Conservation (phyloP, 2,888 invertebrate species). For the Mesorhabditis spiculigera region DNA sequence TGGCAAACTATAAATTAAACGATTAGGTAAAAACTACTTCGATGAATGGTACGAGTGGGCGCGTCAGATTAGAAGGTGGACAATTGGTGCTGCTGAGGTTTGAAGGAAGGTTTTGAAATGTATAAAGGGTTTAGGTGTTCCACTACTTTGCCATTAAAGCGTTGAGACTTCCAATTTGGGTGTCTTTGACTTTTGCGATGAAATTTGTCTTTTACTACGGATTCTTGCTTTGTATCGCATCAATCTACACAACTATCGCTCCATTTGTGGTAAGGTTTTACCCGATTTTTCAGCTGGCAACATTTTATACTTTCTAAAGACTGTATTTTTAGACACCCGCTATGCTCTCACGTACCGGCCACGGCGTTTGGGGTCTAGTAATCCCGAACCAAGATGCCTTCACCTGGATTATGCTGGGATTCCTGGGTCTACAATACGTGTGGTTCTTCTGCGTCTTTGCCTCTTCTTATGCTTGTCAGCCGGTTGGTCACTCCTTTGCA, state of each 20-base stretch:
- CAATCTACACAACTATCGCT: constrained; percentile 46
- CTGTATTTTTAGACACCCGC: constrained; percentile 33
- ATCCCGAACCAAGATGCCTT: constrained; percentile 40
- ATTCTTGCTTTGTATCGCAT: constrained; percentile 46
- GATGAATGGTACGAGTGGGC: constrained; percentile 54
- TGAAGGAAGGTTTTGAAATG: background rate
- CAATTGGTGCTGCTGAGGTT: constrained; percentile 53
- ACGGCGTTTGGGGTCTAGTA: constrained; percentile 36
- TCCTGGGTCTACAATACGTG: constrained; percentile 46
- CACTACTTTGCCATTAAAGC: constrained; percentile 54
- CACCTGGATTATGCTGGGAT: constrained; percentile 47
- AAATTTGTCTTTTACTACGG: constrained; percentile 53
- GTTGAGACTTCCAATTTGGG: constrained; percentile 35
- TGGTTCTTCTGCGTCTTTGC: constrained; percentile 46
- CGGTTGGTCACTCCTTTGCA: constrained; percentile 20
- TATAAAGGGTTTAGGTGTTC: constrained; percentile 27
- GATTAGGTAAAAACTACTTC: constrained; percentile 29
- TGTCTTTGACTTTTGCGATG: constrained; percentile 42
- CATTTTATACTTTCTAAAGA: background rate
- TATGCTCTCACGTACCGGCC: constrained; percentile 33
- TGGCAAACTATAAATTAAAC: constrained; percentile 16
- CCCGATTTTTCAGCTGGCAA: too few relatives aligned
- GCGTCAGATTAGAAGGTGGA: constrained; percentile 49
- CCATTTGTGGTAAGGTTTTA: constrained; percentile 34
- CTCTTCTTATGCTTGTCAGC: constrained; percentile 42